These are phyloP conservation scores for Rhabdornis inornatus DNA, from an alignment of 2,113 vertebrate genomes.

Conservation along the genomic window DNA sequence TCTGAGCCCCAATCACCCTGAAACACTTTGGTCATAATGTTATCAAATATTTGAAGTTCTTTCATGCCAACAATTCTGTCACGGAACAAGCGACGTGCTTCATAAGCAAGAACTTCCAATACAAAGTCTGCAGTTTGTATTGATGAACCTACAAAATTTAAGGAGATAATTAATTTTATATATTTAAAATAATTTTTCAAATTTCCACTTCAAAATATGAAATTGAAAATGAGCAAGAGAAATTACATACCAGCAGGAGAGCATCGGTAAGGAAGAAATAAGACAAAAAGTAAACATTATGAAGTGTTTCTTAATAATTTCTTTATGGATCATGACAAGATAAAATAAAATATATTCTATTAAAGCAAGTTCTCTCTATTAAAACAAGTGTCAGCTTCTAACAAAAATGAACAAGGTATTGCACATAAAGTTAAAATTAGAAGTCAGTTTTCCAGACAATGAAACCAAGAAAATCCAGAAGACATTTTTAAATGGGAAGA, in stretches of 20 bases:
- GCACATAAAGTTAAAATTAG: neutral
- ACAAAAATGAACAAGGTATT: neutral
- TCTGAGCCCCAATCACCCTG: slow-evolving; percentile 90
- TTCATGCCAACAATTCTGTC: slow-evolving; percentile 88
- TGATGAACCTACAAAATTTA: slow-evolving; percentile 74
- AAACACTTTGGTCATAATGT: slow-evolving; percentile 85
- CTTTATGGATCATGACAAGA: neutral
- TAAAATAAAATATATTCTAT: neutral
- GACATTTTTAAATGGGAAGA: neutral
- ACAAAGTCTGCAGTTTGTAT: slow-evolving; percentile 82
- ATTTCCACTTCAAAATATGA: neutral
- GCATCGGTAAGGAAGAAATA: slow-evolving; percentile 21
- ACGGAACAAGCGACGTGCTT: slow-evolving; percentile 89
- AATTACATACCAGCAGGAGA: slow-evolving; percentile 45
- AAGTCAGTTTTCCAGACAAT: neutral
- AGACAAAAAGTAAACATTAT: slow-evolving; percentile 25
- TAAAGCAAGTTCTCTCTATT: neutral
- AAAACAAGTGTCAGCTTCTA: neutral
- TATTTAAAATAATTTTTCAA: neutral
- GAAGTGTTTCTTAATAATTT: neutral
- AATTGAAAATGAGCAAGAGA: neutral
- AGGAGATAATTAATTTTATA: neutral
- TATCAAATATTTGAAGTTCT: slow-evolving; percentile 87
- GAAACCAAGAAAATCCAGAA: neutral
- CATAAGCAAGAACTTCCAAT: slow-evolving; percentile 88